These are phyloP conservation scores for Chloromyia formosa DNA, from an alignment of 2,888 invertebrate species.

Conservation along the genomic window DNA sequence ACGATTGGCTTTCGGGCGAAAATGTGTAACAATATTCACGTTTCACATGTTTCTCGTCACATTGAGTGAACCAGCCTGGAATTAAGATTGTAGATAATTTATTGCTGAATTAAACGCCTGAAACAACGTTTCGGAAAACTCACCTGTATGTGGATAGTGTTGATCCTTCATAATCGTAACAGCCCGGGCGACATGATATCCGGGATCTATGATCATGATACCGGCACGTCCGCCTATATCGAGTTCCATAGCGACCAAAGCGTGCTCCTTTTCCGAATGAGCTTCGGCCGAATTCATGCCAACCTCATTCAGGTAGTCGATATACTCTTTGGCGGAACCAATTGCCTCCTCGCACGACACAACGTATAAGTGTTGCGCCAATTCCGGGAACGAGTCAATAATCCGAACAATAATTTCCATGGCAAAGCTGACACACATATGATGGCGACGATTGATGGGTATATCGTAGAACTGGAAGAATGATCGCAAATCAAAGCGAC, in stretches of 20 bases:
- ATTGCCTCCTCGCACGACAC: slow-evolving; percentile 91
- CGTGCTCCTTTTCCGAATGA: slow-evolving; percentile 84
- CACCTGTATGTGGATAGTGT: slow-evolving; percentile 81
- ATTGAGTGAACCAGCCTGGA: slow-evolving; percentile 84
- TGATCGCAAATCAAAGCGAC: slow-evolving; percentile 72
- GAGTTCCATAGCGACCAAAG: slow-evolving; percentile 80
- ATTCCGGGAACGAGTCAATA: slow-evolving; percentile 73
- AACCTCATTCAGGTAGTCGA: slow-evolving; percentile 67
- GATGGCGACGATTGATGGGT: slow-evolving; percentile 78
- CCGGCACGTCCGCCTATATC: slow-evolving; percentile 78
- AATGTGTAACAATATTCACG: slow-evolving; percentile 87
- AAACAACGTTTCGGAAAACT: slow-evolving; percentile 27
- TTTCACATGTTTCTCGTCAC: slow-evolving; percentile 76
- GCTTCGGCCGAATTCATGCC: slow-evolving; percentile 63
- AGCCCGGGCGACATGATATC: slow-evolving; percentile 87
- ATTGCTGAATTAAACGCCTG: no score
- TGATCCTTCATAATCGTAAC: slow-evolving; percentile 88
- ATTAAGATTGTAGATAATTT: neutral
- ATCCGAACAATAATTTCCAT: slow-evolving; percentile 79
- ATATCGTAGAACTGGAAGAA: slow-evolving; percentile 82
- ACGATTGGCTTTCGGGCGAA: slow-evolving; percentile 74
- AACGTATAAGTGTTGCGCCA: slow-evolving; percentile 74
- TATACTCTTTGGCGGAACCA: slow-evolving; percentile 69
- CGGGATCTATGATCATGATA: slow-evolving; percentile 85
- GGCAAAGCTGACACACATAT: slow-evolving; percentile 90